Conservation (phyloP, 2,113 vertebrate genomes). For the Paramormyrops kingsleyae region DNA sequence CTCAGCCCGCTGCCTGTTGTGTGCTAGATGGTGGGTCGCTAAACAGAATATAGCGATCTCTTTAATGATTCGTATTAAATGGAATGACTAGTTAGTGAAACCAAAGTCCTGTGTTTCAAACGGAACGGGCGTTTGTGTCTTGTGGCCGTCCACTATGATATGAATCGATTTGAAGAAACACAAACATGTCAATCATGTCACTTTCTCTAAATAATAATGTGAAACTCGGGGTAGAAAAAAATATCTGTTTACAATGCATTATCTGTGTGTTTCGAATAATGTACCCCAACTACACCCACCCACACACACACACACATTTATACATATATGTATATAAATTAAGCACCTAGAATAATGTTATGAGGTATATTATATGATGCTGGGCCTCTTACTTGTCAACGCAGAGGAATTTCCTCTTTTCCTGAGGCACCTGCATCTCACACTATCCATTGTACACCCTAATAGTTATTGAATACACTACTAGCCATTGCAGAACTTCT, state of each 20-base stretch:
- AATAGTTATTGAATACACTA: not conserved
- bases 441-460: not conserved
- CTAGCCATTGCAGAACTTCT: not conserved
- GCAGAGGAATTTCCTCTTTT: not conserved
- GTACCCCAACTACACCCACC: not conserved
- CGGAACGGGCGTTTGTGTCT: not conserved
- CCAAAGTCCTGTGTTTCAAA: too few species aligned
- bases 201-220: not conserved
- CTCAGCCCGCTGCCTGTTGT: not conserved
- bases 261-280: not conserved
- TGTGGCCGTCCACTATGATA: not conserved
- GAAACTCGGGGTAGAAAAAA: not conserved
- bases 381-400: too few species aligned
- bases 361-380: not conserved
- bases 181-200: not conserved
- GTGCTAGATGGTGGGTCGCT: not conserved
- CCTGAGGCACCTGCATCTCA: not conserved
- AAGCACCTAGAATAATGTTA: not conserved
- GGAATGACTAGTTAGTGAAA: too few species aligned
- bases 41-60: not conserved
- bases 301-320: too few species aligned
- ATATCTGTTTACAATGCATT: not conserved
- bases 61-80: not conserved
- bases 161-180: not conserved
- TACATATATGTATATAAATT: not conserved